Conservation (phyloP, 2,888 invertebrate genomes). For the Sepioteuthis lessoniana region DNA sequence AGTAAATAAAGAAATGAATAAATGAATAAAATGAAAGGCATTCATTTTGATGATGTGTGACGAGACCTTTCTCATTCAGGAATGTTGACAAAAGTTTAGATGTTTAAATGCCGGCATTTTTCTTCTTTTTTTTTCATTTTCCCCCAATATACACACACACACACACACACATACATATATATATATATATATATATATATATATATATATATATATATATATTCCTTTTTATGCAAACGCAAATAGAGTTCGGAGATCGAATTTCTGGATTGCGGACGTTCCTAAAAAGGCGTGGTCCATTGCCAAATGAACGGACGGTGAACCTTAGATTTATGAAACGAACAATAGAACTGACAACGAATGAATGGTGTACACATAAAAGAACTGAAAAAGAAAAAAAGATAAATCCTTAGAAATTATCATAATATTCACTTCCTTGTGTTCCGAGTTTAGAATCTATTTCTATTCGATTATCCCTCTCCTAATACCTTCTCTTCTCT, state of each 20-base stretch:
- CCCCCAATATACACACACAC: background rate
- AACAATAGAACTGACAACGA: background rate
- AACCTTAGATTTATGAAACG: background rate
- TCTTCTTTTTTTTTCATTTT: too few species aligned
- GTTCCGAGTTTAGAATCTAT: background rate
- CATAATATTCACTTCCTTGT: background rate
- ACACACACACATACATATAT: too few species aligned
- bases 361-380: background rate
- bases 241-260: background rate
- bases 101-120: background rate
- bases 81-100: too few species aligned
- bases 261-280: background rate
- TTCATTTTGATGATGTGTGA: too few species aligned
- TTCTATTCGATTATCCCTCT: background rate
- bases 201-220: too few species aligned
- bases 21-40: too few species aligned
- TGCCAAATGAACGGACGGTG: background rate
- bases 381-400: background rate
- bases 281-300: background rate
- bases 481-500: background rate
- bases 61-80: too few species aligned
- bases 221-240: background rate
- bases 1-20: too few species aligned
- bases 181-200: too few species aligned
- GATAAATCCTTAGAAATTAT: background rate